These are phyloP conservation scores for Octopus bimaculoides DNA, from an alignment of 1,140 invertebrate species.

Conservation along the genomic window DNA sequence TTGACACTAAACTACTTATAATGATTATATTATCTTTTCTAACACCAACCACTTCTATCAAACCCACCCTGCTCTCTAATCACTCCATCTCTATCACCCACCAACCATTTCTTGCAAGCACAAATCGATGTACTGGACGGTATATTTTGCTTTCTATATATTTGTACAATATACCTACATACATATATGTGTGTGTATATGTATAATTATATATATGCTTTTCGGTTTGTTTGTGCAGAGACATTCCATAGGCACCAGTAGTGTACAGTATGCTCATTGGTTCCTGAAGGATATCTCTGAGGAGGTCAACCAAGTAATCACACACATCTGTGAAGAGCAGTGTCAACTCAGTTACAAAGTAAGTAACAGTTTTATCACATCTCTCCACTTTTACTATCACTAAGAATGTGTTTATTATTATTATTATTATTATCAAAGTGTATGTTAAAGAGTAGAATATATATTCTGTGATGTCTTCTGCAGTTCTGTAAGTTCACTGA, in stretches of 20 bases:
- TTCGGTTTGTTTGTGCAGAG: constrained; percentile 58
- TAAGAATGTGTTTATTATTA: neutral
- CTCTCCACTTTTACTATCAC: too few relatives aligned
- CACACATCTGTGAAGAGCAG: constrained; percentile 96
- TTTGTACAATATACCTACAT: too few relatives aligned
- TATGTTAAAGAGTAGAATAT: neutral
- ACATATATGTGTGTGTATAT: too few relatives aligned
- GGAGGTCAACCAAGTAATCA: constrained; percentile 96
- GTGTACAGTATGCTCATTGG: constrained; percentile 94
- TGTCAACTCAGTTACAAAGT: constrained; percentile 88
- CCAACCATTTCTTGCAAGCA: too few relatives aligned
- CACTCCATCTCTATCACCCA: too few relatives aligned
- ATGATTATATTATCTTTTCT: too few relatives aligned
- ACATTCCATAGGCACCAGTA: constrained; percentile 92
- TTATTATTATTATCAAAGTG: neutral
- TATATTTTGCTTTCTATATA: too few relatives aligned
- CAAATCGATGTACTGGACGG: too few relatives aligned
- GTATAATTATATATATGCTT: neutral
- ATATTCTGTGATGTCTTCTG: neutral
- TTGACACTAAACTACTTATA: too few relatives aligned
- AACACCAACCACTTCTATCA: too few relatives aligned
- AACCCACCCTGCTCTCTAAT: too few relatives aligned
- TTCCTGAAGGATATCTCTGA: constrained; percentile 99
- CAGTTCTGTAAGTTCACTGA: neutral
- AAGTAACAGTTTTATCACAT: constrained; percentile 10